Percentiles rank a stretch among this genome's conserved stretches.
phyloP scores from a whole-genome alignment of 1,140 invertebrate species.

The Ridgeia piscesae region DNA sequence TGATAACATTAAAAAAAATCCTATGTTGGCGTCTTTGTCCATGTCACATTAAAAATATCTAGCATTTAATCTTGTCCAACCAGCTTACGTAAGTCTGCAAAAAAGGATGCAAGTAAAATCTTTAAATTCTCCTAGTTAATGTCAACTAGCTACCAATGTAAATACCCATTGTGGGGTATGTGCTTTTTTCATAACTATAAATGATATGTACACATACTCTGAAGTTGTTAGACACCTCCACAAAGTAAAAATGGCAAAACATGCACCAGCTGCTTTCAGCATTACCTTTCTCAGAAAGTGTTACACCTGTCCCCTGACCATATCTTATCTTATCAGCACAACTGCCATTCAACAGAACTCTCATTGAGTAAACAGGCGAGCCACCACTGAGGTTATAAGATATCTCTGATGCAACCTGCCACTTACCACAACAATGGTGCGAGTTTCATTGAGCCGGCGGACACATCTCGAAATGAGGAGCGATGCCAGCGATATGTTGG shows the following conservation, averaged over 20 bases:
- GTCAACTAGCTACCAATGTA: not conserved
- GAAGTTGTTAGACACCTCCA: not conserved
- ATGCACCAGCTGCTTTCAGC: not conserved
- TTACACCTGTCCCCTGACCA: not conserved
- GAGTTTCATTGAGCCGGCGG: not conserved
- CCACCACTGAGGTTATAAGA: not conserved
- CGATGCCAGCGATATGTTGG: not conserved
- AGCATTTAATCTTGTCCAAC: not conserved
- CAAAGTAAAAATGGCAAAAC: not conserved
- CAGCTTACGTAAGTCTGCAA: not conserved
- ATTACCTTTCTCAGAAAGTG: not conserved
- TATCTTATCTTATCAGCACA: not conserved
- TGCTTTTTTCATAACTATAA: not conserved
- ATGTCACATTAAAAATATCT: not conserved
- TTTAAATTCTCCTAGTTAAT: not conserved
- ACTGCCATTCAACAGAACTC: not conserved
- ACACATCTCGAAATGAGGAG: not conserved
- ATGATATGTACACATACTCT: not conserved
- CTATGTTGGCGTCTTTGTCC: not conserved
- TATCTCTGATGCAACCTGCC: not conserved
- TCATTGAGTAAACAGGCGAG: not conserved
- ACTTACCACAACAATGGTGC: not conserved
- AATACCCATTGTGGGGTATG: too few relatives aligned
- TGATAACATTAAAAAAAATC: not conserved
- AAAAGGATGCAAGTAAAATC: not conserved